These are phyloP conservation scores for Coregonus suidteri DNA, from an alignment of 2,797 vertebrate genomes.

Conservation along the genomic window DNA sequence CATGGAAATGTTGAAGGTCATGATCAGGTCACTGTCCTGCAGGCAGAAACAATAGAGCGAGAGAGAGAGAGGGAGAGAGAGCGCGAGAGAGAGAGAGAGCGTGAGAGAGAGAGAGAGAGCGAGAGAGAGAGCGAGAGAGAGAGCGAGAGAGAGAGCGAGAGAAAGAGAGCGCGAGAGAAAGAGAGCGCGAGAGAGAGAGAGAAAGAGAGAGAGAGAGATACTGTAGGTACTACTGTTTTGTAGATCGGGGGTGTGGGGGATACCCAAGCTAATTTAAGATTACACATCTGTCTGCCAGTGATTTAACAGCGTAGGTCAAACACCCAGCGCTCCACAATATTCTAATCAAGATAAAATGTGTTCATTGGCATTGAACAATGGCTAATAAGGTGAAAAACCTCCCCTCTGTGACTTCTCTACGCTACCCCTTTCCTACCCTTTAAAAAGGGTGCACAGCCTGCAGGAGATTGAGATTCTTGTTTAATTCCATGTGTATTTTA, in stretches of 20 bases:
- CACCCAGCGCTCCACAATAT: conserved; percentile 29
- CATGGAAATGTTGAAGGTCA: conserved; percentile 99
- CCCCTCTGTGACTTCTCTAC: neutral
- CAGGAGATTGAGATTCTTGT: neutral
- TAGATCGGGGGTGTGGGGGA: neutral
- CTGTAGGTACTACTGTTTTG: neutral
- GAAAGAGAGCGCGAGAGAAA: neutral
- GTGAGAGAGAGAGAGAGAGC: too few species aligned
- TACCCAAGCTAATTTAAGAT: neutral
- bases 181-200: neutral
- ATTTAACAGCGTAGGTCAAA: conserved; percentile 43
- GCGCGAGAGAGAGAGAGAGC: too few species aligned
- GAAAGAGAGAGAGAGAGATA: conserved; percentile 1
- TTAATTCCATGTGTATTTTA: neutral
- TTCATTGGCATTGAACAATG: conserved; percentile 3
- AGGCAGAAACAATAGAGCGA: conserved; percentile 44
- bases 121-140: too few species aligned
- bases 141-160: neutral
- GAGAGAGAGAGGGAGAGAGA: too few species aligned
- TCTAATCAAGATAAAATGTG: conserved; percentile 44
- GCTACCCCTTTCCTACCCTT: neutral
- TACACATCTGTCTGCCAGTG: conserved; percentile 5
- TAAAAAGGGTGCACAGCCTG: neutral
- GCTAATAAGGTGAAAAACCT: neutral
- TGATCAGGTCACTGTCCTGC: conserved; percentile 96